phyloP scores from a whole-genome alignment of 1,140 invertebrate genomes.

The Oedothorax gibbosus region DNA sequence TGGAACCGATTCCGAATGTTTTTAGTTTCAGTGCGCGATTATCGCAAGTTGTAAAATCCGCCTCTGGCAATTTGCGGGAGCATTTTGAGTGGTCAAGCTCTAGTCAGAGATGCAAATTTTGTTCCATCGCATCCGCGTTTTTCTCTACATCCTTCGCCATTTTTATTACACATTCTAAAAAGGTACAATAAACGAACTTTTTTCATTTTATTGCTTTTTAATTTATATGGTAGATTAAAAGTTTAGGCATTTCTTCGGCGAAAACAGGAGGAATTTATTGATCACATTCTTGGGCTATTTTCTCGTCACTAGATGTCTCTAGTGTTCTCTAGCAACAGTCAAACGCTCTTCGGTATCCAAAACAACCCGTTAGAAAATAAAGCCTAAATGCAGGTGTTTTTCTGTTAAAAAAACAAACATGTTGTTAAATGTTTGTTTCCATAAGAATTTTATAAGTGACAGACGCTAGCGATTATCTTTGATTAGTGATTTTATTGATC shows the following conservation, averaged over 20 bases:
- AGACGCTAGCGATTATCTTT: neutral
- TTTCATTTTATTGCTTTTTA: neutral
- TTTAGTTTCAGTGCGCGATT: neutral
- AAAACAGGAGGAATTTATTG: constrained; percentile 43
- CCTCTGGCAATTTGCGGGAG: constrained; percentile 53
- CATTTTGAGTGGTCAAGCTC: constrained; percentile 60
- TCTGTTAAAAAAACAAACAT: constrained; percentile 9
- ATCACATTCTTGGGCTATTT: constrained; percentile 34
- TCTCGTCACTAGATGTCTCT: constrained; percentile 56
- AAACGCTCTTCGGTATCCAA: constrained; percentile 47
- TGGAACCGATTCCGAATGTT: neutral
- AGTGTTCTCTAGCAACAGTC: constrained; percentile 56
- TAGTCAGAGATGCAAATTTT: constrained; percentile 58
- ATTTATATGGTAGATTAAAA: neutral
- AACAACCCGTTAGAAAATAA: constrained; percentile 50
- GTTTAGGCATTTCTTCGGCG: constrained; percentile 6
- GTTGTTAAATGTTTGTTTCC: neutral
- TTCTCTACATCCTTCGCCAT: too few species aligned
- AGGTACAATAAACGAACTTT: neutral
- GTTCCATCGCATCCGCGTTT: neutral
- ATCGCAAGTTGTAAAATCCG: constrained; percentile 23
- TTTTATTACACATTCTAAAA: neutral
- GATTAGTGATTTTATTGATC: too few species aligned
- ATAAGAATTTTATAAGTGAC: neutral
- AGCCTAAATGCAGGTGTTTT: constrained; percentile 38